Evolutionary conservation across 2,113 vertebrate species (phyloP), one percentile per base, ranked within the genome.

Genomic region (Serilophus lunatus): DNA sequence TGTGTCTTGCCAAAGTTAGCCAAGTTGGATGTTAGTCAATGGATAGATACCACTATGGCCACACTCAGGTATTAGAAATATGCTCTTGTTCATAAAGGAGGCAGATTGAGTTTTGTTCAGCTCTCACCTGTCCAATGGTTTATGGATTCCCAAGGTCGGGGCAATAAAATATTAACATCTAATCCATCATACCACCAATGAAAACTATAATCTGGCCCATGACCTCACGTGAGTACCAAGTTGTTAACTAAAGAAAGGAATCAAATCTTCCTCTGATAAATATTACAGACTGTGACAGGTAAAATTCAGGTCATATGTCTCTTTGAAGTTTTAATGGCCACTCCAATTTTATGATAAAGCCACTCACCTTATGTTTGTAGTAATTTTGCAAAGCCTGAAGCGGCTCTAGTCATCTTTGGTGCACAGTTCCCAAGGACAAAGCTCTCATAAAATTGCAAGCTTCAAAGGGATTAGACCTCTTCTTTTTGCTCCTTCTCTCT

Each of bases 231-330:
- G 97, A 96, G 63, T 84, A 82, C 80, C 70, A 84, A 70, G 82
- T 79, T 90, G 83, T 97, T 95, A 94, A 95, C 92, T 92, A 85
- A 96, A 96, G 77, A 97, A 97, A 90, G 56, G 85, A 82, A 95
- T 90, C 92, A 96, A 82, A 93, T 97, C 93, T 93, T 97, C 97
- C 96, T 92, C 91, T 85, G 96, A 96, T 96, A 97, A 97, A 96
- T 90, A 91, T 88, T 94, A 96, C 61, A 90, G 51, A 91, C 66
- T 76, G 92, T 97, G 95, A 96, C 90, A 95, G 81, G 92, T 97
- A 96, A 97, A 95, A 91, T 93, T 97, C 92, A 88, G 93, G 94
- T 92, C 84, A 90, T 86, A 84, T 11, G 16, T 94, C 82, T 95
- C 95, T 96, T 95, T 96, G 93, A 97, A 94, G 95, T 95, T 96